Evolutionary conservation across 2,113 vertebrate species (phyloP), one percentile per base, ranked within the genome.

Genomic region (Dromaius novaehollandiae): DNA sequence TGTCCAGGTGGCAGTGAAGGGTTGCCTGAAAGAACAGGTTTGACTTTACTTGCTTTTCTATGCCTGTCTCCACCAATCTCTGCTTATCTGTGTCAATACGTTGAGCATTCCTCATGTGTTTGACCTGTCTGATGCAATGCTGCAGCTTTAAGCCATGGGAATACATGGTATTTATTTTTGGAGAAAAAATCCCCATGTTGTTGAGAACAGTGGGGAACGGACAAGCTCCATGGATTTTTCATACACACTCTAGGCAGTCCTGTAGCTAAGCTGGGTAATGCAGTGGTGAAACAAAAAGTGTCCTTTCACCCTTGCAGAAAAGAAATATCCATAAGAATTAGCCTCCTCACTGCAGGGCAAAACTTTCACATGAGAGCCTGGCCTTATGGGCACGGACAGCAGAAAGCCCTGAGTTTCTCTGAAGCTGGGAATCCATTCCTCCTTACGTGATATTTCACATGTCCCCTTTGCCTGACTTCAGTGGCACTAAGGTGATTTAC

Each of bases 11-110:
- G 84, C 82, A 84, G 56, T 1, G 0, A 82, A n/a, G 90, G 76
- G 86, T 88, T 91, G 89, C 63, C n/a, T 2, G 0, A 82, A 79
- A 86, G 86, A 96, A 88, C 86, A 92, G 90, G 53, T 66, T 96
- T 82, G 56, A 40, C 87, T 95, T 77, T 93, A 84, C 61, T 92
- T 61, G 11, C 64, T 80, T 65, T 46, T 56, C 82, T 50, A 44
- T 42, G 56, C 65, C 71, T 1, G 1, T 26, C 90, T 93, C 65
- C 3, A 1, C 22, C 76, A 60, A 1, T 28, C 76, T 80, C 40
- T 11, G 1, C 21, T 18, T 84, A 95, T 74, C 95, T 89, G 1
- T 87, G 78, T 85, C 93, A 94, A 48, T 70, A 94, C 2, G 40
- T 40, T 22, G 26, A 53, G 84, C 12, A 3, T 65, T 84, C 60